Base-by-base conservation (phyloP, 2,888 invertebrate species). In the Limulus polyphemus region DNA sequence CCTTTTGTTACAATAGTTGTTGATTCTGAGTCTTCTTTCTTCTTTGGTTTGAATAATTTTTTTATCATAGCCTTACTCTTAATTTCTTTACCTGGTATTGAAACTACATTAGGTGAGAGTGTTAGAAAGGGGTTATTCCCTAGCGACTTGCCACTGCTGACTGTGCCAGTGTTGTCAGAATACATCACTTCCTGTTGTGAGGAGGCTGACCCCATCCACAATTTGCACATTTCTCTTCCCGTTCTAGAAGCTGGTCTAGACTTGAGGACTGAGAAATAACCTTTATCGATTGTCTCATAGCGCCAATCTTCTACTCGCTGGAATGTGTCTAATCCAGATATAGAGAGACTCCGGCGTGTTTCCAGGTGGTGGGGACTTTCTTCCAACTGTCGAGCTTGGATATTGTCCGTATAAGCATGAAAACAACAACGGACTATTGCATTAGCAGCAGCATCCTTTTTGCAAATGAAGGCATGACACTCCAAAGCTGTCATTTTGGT, bases 401-500 rank as follows among this genome's bases (percentile, higher is more conserved):
- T 90, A 71, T 90, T 91, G 77, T 95, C 95, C 0, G 94, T 93
- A 78, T 94, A 97, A 59, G 95, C 92, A 79, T 94, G 95, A 79
- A 95, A 95, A 79, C 94, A 95, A 78, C 93, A 93, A 72, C 93
- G 83, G 68, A 97, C 95, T 74, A 98, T 83, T 71, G 97, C 97
- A 78, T 98, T 92, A 67, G 98, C 97, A 57, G 97, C 97, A 75
- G 91, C 88, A 77, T 93, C 91, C 62, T 93, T 84, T 72, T 93
- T 90, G 79, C 95, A 94, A 74, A 98, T 92, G 78, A 99, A 98
- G 68, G 95, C 93, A 79, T 99, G 98, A 80, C 97, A 97, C 79
- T 98, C 98, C 67, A 98, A 82, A 62, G 94, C 94, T 79, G 95
- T 95, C 72, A 98, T 94, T 60, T 97, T 98, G 59, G 90, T 88